Conservation (phyloP, 2,113 vertebrate genomes). For the Podilymbus podiceps region DNA sequence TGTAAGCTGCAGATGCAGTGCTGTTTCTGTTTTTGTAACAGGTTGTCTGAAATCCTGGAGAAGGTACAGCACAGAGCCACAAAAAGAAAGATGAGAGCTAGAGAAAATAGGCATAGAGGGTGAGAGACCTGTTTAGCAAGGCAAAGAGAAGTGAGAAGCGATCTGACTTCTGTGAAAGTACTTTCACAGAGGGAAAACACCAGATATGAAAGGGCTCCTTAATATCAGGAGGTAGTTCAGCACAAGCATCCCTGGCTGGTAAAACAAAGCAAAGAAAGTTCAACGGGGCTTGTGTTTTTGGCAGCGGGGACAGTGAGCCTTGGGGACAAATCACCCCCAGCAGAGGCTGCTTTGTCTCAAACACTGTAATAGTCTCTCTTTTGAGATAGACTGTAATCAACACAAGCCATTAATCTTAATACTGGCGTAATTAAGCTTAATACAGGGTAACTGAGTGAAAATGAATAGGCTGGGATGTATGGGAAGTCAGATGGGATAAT, state of each 20-base stretch:
- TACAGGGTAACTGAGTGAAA: constrained; percentile 27
- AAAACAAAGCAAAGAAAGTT: background rate
- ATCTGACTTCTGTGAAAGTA: background rate
- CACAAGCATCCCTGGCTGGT: background rate
- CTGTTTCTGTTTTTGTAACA: background rate
- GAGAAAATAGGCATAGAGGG: background rate
- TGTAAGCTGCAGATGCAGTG: background rate
- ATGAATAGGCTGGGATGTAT: constrained; percentile 31
- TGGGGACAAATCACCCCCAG: constrained; percentile 9
- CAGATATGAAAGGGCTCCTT: background rate
- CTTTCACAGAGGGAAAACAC: background rate
- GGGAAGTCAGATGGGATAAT: constrained; percentile 40
- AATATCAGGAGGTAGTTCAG: background rate
- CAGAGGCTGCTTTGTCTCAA: constrained; percentile 42
- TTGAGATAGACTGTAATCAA: background rate
- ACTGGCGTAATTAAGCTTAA: constrained; percentile 44
- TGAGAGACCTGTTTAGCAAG: background rate
- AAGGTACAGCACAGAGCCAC: background rate
- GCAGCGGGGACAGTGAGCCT: background rate
- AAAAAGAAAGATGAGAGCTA: background rate
- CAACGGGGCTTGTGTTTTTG: background rate
- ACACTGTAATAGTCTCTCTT: background rate
- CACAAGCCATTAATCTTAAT: constrained; percentile 42
- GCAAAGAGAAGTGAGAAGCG: background rate
- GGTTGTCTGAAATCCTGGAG: background rate